Evolutionary conservation across 2,888 invertebrate genomes (phyloP).

Genomic region (Hypercompe scribonia): DNA sequence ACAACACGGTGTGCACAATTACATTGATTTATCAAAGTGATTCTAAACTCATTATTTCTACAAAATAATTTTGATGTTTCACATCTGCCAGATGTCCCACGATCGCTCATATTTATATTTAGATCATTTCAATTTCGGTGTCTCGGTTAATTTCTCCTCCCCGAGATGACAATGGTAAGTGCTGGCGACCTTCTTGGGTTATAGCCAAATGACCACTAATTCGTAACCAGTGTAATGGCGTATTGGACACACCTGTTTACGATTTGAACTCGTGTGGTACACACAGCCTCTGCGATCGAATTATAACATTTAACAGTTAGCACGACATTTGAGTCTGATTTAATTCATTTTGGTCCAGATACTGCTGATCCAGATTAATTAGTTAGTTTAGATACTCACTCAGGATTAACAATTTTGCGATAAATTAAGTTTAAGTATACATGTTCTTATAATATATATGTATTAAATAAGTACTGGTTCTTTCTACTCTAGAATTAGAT

Average conservation of each 20-base stretch:
- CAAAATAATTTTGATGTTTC: no score
- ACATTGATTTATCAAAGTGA: no score
- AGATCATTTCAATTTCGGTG: background rate
- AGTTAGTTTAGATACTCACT: background rate
- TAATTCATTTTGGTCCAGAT: background rate
- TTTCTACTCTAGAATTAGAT: background rate
- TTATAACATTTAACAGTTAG: background rate
- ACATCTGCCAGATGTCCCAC: no score
- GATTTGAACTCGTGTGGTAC: constrained; percentile 17
- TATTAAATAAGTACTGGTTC: no score
- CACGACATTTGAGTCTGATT: background rate
- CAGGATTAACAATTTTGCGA: no score
- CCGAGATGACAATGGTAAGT: background rate
- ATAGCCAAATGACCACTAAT: constrained; percentile 58
- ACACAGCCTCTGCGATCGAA: constrained; percentile 1
- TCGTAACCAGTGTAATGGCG: constrained; percentile 34
- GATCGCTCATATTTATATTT: no score
- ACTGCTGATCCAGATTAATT: background rate
- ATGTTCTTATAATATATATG: no score
- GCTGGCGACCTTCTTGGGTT: constrained; percentile 56
- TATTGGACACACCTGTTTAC: constrained; percentile 56
- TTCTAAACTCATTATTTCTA: no score
- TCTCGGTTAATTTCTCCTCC: background rate
- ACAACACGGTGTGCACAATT: no score
- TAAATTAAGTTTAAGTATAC: no score